Base-by-base conservation (phyloP, 2,113 vertebrate species). In the Plestiodon gilberti region DNA sequence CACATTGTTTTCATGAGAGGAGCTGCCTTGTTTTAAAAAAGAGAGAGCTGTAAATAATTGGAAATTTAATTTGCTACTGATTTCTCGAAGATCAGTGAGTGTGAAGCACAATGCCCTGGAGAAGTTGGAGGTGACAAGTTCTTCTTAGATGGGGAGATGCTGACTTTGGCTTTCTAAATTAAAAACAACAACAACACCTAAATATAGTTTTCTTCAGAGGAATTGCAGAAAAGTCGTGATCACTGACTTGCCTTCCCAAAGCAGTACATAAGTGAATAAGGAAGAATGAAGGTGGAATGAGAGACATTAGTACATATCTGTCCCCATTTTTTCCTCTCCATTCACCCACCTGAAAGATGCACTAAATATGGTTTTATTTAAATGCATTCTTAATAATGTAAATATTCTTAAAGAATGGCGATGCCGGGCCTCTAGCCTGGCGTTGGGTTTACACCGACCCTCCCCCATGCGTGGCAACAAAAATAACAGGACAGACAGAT, bases 11-110 rank as follows among this genome's bases (percentile, higher is more conserved):
- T 89, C 73, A 75, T 90, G 52, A 59, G 76, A 91, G 30, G 70
- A 82, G 43, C 79, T 65, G 52, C 33, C 71, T 93, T 89, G 83
- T 93, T 78, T 18, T 84, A 70, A 90, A n/a, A n/a, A n/a, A n/a
- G n/a, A n/a, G n/a, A 91, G 91, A 74, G 71, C 77, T 87, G 17
- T 91, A 55, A 78, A 90, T 77, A 93, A 79, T 14, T 74, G 74
- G 57, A 90, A 20, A 38, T 88, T 91, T 88, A 86, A 74, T 88
- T 81, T 80, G 4, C 2, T 48, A 35, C 64, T 78, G 77, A 75
- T 28, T 93, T 90, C 1, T 79, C 87, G 86, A 87, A 79, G 6
- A 62, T 9, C 57, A 52, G 8, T 6, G n/a, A 48, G 13, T 61
- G 59, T 33, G 7, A 33, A 61, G 48, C 10, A 25, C 5, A 38